Evolutionary conservation across 2,797 vertebrate species (phyloP).

Genomic region (Peromyscus attwateri): DNA sequence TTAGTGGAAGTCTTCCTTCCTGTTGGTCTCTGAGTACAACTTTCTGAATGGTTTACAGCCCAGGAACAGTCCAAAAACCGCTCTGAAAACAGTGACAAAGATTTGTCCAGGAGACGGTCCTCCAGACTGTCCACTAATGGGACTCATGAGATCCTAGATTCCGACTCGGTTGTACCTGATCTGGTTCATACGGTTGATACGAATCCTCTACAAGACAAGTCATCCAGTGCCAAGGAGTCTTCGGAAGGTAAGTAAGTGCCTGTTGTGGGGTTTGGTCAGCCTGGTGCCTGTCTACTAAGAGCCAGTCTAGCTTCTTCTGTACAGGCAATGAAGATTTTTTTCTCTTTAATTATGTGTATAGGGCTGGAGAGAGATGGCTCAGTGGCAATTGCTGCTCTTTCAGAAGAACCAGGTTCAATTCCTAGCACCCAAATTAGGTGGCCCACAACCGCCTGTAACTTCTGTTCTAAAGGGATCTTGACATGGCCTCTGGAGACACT

Average conservation of each 20-base stretch:
- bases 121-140: conserved; percentile 86
- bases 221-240: conserved; percentile 80
- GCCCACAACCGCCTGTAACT: neutral
- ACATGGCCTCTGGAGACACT: neutral
- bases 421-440: neutral
- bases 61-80: conserved; percentile 87
- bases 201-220: conserved; percentile 82
- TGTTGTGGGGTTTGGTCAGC: conserved; percentile 25
- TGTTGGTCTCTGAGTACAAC: conserved; percentile 62
- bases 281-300: conserved; percentile 43
- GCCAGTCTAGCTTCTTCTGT: neutral
- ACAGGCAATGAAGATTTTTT: neutral
- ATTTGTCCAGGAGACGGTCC: conserved; percentile 86
- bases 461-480: neutral
- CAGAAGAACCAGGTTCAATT: neutral
- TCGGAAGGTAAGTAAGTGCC: conserved; percentile 85
- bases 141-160: conserved; percentile 85
- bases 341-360: neutral
- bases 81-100: conserved; percentile 86
- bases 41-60: conserved; percentile 85
- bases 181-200: conserved; percentile 81
- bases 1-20: conserved; percentile 56
- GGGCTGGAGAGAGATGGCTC: neutral
- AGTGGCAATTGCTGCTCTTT: neutral
- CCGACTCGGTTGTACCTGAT: conserved; percentile 78